Evolutionary conservation across 64 coral and sea anemone species (phyloP), one percentile per base, ranked within the genome.

Genomic region (Stichodactyla helianthus): DNA sequence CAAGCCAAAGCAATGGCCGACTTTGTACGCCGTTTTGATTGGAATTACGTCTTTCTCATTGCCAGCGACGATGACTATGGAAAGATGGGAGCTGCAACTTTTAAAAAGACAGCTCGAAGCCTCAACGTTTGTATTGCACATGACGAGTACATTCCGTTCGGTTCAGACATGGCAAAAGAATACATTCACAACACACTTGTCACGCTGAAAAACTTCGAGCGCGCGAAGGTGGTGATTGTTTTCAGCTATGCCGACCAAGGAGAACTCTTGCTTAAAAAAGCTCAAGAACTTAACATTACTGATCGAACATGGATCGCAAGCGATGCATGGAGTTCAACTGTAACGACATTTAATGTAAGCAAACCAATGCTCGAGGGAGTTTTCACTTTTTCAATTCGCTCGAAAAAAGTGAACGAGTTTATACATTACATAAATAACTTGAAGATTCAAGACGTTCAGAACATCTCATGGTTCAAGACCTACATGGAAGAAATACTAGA

Each of bases 1-100:
- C 95, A 98, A 91, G 92, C 95, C 13, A 86, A 93, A 83, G 95
- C 95, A 0, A 98, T 98, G 89, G 95, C 89, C 0, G 77, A 96
- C 76, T 93, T 99, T 50, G 90, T 99, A 0, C 71, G 85, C 2
- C 18, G 92, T 59, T 99, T 99, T 85, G 70, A 83, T 0, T 99
- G 97, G 97, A 99, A 99, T 56, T 99, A 93, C 55, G 93, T 99
- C 20, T 99, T 93, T 86, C 78, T 99, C 12, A 95, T 99, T 14
- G 97, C 90, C 0, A 92, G 84, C 25, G 97, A 99, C 35, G 97
- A 99, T 28, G 97, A 99, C 26, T 99, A 99, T 51, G 97, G 97
- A 0, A 92, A 94, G 19, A 92, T 95, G 93, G 97, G 93, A 55
- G 89, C 93, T 19, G 87, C 93, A 1, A 78, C 90, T 10, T 99